Evolutionary conservation across 2,888 invertebrate genomes (phyloP), one percentile per base, ranked within the genome.

Genomic region (Chaetoderma sp.): DNA sequence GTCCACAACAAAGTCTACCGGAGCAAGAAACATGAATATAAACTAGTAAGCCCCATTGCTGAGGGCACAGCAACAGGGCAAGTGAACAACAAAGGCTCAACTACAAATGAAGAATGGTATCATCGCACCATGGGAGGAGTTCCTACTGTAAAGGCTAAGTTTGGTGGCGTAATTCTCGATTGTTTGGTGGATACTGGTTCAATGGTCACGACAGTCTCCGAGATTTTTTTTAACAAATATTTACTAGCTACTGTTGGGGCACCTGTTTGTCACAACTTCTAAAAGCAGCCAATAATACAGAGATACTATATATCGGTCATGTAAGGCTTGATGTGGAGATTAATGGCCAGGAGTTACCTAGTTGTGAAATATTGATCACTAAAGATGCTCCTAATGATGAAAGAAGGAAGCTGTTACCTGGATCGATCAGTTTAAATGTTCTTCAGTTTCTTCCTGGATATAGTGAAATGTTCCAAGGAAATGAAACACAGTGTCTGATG

Each of bases 381-480:
- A n/a, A 27, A 18, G 68, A 65, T 25, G 10, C 18, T 27, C 13
- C 16, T 27, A 59, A 44, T 4, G 32, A 39, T 13, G 23, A 23
- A 10, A 30, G 57, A 28, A 67, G 62, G 39, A 50, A 39, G 23
- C 27, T n/a, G n/a, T 23, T 57, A 6, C 67, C 70, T 6, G 50
- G 58, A 18, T 13, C 67, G 13, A 18, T 70, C 4, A 67, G 65
- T 18, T 67, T 63, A 59, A 70, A 70, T 45, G 58, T 67, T n/a
- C n/a, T 36, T 10, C 39, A 36, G 39, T n/a, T 13, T n/a, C 39
- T 36, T 10, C 39, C 39, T 10, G 10, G n/a, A n/a, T 36, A 36
- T 36, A n/a, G 10, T 36, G 39, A n/a, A 36, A 10, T 36, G 10
- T 36, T 36, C 39, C 39, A 10, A 36, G 10, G 10, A 36, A 10